Evolutionary conservation across 2,113 vertebrate genomes (phyloP), one percentile per base, ranked within the genome.

Genomic region (Mastomys natalensis): DNA sequence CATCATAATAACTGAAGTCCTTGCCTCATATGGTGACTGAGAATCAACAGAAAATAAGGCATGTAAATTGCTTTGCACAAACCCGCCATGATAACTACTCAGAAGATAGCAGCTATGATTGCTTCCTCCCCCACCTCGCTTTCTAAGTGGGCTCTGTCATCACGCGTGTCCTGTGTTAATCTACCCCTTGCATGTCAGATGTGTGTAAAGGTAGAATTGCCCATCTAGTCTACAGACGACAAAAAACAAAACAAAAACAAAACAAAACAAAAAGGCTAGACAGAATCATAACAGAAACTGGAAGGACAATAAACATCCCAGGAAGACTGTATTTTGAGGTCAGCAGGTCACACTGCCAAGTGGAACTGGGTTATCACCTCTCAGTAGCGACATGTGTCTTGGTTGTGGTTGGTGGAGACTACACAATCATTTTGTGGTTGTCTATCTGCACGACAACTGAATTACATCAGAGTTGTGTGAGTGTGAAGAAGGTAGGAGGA

Each of bases 251-350:
- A n/a, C n/a, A n/a, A n/a, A n/a, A n/a, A n/a, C n/a, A n/a, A n/a
- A n/a, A n/a, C n/a, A n/a, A n/a, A n/a, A n/a, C n/a, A n/a, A n/a
- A 68, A 84, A 37, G 73, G 60, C 66, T 74, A 31, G 34, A 60
- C 16, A 51, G 82, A 91, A 58, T 94, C 60, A 1, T 80, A 89
- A 91, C 34, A 89, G 88, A 95, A 92, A 77, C 40, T 31, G 74
- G 76, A 87, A 37, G 58, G 84, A 26, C 51, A 88, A 87, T 90
- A 84, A 78, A 89, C 77, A 68, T 66, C 21, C 51, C 51, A 88
- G 88, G 85, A 90, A 94, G 80, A 31, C 80, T 95, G 73, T 82
- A 95, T 96, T 94, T 85, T 91, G 88, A 95, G 82, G 92, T 95
- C 91, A 70, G 51, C 0, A 7, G 55, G 68, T n/a, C 78, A 40